Conservation (phyloP, 2,113 vertebrate species). For the Catharus fuscescens region DNA sequence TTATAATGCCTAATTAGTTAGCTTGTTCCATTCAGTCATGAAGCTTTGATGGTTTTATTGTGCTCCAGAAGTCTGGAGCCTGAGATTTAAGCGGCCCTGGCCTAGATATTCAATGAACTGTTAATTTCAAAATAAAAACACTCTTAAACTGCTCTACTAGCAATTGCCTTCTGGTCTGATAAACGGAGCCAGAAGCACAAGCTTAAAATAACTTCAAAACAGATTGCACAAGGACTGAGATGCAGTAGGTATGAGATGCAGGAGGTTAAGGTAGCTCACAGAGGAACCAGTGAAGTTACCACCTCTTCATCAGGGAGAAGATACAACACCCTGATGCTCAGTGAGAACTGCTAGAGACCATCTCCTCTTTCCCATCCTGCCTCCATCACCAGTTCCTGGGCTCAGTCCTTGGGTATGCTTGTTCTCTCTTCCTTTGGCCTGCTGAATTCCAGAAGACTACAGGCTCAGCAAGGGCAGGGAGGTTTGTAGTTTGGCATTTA, state of each 20-base stretch:
- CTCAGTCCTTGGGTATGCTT: background rate
- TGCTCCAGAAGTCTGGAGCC: background rate
- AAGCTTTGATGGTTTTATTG: conserved; percentile 37
- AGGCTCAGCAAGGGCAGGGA: background rate
- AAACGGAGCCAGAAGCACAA: background rate
- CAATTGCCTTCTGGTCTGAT: background rate
- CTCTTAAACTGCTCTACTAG: background rate
- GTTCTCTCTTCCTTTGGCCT: background rate
- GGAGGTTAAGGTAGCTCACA: background rate
- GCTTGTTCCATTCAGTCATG: conserved; percentile 25
- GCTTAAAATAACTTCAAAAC: background rate
- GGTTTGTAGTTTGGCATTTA: background rate
- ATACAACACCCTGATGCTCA: background rate
- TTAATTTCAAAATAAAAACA: conserved; percentile 49
- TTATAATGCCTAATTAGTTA: conserved; percentile 52
- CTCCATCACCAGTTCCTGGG: background rate
- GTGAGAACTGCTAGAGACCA: background rate
- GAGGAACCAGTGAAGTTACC: background rate
- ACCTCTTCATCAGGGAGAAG: background rate
- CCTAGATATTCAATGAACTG: conserved; percentile 48
- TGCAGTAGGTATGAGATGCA: background rate
- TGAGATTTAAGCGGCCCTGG: background rate
- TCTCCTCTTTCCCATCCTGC: background rate
- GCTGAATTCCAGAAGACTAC: background rate
- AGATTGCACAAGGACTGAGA: background rate